phyloP scores from a whole-genome alignment of 2,888 invertebrate genomes.

The Lacanobia oleracea region DNA sequence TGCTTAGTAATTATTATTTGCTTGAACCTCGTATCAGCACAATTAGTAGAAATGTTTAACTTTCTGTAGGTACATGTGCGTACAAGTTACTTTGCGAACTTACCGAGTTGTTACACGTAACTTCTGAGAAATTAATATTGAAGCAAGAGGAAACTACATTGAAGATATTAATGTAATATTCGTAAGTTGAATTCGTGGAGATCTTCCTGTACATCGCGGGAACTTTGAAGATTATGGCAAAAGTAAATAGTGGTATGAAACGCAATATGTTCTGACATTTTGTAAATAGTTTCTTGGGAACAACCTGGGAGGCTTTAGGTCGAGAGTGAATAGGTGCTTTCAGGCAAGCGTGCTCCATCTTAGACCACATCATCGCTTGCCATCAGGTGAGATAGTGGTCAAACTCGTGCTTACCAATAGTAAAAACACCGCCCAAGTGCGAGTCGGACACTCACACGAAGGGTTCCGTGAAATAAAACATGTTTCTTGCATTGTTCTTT shows the following conservation, averaged over 20 bases:
- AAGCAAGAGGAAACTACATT: conserved; percentile 29
- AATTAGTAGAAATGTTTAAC: conserved; percentile 31
- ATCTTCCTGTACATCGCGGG: background rate
- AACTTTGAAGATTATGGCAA: conserved; percentile 5
- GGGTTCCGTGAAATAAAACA: too few species aligned
- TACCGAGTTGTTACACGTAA: conserved; percentile 19
- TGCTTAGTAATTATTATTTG: conserved; percentile 25
- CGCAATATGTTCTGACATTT: background rate
- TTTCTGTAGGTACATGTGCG: conserved; percentile 3
- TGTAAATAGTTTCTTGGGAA: background rate
- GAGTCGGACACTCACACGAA: too few species aligned
- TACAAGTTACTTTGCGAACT: conserved; percentile 16
- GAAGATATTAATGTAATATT: conserved; percentile 9
- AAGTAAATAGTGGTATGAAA: background rate
- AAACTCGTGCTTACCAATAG: too few species aligned
- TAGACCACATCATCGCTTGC: too few species aligned
- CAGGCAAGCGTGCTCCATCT: too few species aligned
- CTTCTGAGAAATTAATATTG: conserved; percentile 42
- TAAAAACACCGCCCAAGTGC: too few species aligned
- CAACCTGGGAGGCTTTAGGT: too few species aligned
- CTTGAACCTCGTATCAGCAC: conserved; percentile 18
- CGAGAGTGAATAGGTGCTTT: too few species aligned
- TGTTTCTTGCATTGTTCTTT: too few species aligned
- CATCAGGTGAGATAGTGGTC: too few species aligned
- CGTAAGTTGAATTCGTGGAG: conserved; percentile 13